Conservation (phyloP, 2,888 invertebrate species). For the Thysanoteuthis rhombus region DNA sequence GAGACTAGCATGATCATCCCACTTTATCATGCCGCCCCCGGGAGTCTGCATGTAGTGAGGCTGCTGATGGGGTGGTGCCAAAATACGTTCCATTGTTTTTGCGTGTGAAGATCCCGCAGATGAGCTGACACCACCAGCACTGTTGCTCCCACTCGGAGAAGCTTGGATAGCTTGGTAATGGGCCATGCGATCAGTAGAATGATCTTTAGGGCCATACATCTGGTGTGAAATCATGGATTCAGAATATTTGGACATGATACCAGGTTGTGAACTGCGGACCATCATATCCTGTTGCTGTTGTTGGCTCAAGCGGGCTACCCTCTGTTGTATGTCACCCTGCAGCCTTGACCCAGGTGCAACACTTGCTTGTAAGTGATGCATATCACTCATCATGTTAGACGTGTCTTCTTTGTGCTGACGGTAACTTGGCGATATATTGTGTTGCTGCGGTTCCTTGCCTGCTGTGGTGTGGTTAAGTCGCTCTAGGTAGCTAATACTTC, state of each 20-base stretch:
- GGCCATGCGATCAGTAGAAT: conserved; percentile 15
- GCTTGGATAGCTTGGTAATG: background rate
- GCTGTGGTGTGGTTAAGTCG: conserved; percentile 14
- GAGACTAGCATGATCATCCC: conserved; percentile 25
- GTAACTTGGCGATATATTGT: background rate
- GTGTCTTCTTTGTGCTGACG: conserved; percentile 15
- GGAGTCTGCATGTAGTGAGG: conserved; percentile 23
- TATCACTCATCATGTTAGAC: background rate
- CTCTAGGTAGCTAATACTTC: conserved; percentile 13
- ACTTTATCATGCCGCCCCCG: background rate
- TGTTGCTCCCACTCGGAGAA: background rate
- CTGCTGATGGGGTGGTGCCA: background rate
- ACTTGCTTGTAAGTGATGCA: background rate
- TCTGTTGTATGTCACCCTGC: conserved; percentile 18
- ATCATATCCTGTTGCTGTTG: background rate
- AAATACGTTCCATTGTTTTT: conserved; percentile 20
- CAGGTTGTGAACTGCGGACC: background rate
- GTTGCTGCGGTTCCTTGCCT: background rate
- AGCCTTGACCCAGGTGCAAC: background rate
- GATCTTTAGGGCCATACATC: conserved; percentile 22
- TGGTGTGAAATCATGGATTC: background rate
- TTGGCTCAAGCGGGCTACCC: conserved; percentile 13
- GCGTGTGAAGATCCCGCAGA: background rate
- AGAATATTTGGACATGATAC: background rate
- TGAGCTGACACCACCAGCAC: background rate